A percentile compares a stretch with the other conserved stretches of the same genome.
Evolutionary conservation across 2,888 invertebrate species (phyloP).

Genomic region (Frankliniella fusca): DNA sequence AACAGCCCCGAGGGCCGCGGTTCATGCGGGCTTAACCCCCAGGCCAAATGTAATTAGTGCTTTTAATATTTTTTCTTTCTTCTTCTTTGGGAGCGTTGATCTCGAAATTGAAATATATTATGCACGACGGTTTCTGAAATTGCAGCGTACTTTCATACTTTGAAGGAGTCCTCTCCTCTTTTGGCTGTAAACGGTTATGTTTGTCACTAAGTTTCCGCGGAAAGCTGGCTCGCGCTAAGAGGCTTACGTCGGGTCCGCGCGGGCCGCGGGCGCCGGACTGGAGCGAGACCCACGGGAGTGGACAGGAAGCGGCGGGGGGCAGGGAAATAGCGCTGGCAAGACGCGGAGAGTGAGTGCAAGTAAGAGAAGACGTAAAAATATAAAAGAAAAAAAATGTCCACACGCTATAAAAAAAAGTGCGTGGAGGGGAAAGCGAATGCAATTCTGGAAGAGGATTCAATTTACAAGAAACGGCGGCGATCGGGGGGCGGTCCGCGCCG

Average conservation of each 20-base stretch:
- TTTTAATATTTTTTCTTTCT: too few species aligned
- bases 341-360: background rate
- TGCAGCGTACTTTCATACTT: too few species aligned
- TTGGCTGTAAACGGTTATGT: too few species aligned
- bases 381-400: background rate
- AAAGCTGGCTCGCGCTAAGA: background rate
- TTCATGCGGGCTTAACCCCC: too few species aligned
- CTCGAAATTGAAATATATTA: too few species aligned
- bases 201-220: too few species aligned
- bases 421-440: background rate
- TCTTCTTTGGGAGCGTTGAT: too few species aligned
- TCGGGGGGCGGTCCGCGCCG: background rate
- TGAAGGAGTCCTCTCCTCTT: too few species aligned
- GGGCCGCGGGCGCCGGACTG: background rate
- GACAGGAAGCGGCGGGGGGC: background rate
- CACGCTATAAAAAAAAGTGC: background rate
- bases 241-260: background rate
- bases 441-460: constrained; percentile 7
- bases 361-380: background rate
- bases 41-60: too few species aligned
- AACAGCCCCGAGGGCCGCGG: too few species aligned
- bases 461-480: constrained; percentile 18
- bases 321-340: background rate
- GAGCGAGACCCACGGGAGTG: background rate
- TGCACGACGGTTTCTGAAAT: too few species aligned